phyloP scores from a whole-genome alignment of 2,113 vertebrate species.

The Pachycephala philippinensis region DNA sequence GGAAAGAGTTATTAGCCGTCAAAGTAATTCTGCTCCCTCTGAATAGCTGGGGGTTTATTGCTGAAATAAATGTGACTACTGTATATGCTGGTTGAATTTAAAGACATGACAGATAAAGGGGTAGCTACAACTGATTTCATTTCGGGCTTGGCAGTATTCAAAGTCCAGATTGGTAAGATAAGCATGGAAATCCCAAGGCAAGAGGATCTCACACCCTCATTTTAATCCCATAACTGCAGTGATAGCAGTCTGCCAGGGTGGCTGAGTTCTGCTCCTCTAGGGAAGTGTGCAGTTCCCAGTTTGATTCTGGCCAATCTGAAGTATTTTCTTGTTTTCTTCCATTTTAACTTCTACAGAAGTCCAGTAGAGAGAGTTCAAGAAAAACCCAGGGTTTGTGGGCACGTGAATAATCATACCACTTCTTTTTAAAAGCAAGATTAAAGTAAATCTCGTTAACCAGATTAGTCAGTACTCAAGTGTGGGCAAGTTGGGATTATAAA shows the following conservation, averaged over 20 bases:
- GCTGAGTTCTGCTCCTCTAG: neutral
- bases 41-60: neutral
- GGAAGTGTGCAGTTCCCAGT: neutral
- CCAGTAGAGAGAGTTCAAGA: neutral
- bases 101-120: neutral
- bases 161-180: neutral
- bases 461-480: neutral
- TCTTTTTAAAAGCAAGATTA: neutral
- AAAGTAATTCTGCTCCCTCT: neutral
- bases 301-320: neutral
- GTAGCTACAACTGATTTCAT: neutral
- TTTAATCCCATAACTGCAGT: neutral
- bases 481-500: neutral
- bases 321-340: neutral
- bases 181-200: neutral
- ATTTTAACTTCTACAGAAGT: neutral
- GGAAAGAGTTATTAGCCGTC: neutral
- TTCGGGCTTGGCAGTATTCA: neutral
- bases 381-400: neutral
- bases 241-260: neutral
- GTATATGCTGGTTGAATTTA: neutral
- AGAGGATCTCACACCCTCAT: neutral
- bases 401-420: neutral
- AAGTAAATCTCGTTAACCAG: neutral
- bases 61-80: neutral